These are phyloP conservation scores for Falcaria lacertinaria DNA, from an alignment of 2,888 invertebrate genomes.

Conservation along the genomic window DNA sequence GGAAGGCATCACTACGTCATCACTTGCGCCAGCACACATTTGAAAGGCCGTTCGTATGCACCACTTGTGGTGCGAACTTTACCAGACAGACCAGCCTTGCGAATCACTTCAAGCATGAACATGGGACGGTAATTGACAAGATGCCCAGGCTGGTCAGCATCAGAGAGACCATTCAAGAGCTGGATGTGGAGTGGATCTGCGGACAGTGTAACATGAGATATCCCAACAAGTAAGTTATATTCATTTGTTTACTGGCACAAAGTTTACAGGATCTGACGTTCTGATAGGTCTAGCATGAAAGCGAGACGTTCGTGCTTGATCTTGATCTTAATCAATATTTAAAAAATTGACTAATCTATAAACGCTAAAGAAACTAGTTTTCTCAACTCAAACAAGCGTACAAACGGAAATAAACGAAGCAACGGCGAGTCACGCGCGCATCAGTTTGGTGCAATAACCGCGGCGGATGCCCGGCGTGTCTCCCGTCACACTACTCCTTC, in stretches of 20 bases:
- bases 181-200: slow-evolving; percentile 30
- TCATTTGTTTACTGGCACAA: no score
- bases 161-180: slow-evolving; percentile 20
- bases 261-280: no score
- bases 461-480: slow-evolving; percentile 65
- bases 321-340: no score
- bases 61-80: slow-evolving; percentile 82
- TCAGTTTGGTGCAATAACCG: slow-evolving; percentile 38
- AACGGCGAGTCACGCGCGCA: slow-evolving; percentile 28
- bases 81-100: slow-evolving; percentile 82
- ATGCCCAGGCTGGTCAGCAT: slow-evolving; percentile 20
- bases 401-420: no score
- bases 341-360: no score
- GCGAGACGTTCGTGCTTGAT: no score
- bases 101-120: slow-evolving; percentile 79
- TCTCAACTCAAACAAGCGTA: no score
- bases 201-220: slow-evolving; percentile 44
- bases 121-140: slow-evolving; percentile 40
- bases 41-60: slow-evolving; percentile 85
- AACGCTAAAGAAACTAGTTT: no score
- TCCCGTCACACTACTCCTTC: slow-evolving; percentile 66
- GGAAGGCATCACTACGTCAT: slow-evolving; percentile 82
- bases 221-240: slow-evolving; percentile 41
- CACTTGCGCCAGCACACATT: slow-evolving; percentile 87
- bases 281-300: no score